Percentiles rank a stretch among this genome's conserved stretches.
phyloP scores from a whole-genome alignment of 1,140 invertebrate genomes.

The Cephus cinctus region DNA sequence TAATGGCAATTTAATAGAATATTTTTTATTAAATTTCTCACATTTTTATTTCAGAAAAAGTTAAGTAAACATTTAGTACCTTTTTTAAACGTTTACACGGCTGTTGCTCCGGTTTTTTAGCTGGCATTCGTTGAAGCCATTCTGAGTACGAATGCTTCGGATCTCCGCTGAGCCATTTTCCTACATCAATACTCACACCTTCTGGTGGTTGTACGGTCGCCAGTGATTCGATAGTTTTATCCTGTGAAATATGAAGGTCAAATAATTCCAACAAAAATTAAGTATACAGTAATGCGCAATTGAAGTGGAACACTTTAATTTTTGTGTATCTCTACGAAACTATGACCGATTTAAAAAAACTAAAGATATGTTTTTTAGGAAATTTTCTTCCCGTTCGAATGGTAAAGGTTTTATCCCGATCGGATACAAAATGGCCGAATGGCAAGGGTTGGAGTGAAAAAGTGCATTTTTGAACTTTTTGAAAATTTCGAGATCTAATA shows the following conservation, averaged over 20 bases:
- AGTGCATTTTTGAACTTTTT: no score
- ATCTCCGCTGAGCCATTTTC: constrained; percentile 76
- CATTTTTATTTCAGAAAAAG: neutral
- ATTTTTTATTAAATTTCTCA: neutral
- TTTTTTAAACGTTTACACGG: constrained; percentile 43
- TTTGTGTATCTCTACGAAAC: no score
- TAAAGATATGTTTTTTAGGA: no score
- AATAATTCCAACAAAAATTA: neutral
- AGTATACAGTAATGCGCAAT: no score
- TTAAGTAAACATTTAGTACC: constrained; percentile 17
- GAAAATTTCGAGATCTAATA: no score
- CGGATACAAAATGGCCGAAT: no score
- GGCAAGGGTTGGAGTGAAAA: no score
- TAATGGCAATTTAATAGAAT: constrained; percentile 5
- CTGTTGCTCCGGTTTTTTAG: constrained; percentile 36
- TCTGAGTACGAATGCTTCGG: constrained; percentile 67
- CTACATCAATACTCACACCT: constrained; percentile 70
- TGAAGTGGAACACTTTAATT: no score
- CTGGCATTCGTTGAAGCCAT: constrained; percentile 67
- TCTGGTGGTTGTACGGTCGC: constrained; percentile 58
- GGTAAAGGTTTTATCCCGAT: no score
- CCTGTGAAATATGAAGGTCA: constrained; percentile 41
- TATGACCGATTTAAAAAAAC: no score
- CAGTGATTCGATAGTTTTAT: constrained; percentile 59
- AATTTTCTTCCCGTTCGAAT: no score